Evolutionary conservation across 1,140 invertebrate species (phyloP).

Genomic region (Triops cancriformis): DNA sequence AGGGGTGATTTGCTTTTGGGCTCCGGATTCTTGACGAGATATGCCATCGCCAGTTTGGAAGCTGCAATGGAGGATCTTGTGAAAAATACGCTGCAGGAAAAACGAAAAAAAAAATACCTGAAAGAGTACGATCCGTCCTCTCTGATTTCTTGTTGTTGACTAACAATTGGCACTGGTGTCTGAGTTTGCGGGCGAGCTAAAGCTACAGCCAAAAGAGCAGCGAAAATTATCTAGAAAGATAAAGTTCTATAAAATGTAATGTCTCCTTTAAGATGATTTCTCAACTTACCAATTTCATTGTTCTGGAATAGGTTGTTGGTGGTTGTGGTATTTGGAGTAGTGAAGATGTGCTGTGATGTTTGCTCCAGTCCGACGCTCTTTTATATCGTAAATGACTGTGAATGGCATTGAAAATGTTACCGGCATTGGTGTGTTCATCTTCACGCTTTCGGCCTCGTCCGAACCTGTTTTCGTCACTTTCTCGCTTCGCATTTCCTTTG

Average conservation of each 20-base stretch:
- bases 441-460: neutral
- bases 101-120: constrained; percentile 40
- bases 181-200: constrained; percentile 19
- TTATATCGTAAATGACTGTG: neutral
- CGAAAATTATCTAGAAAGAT: too few relatives aligned
- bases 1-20: constrained; percentile 39
- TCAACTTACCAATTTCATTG: neutral
- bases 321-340: neutral
- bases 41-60: constrained; percentile 26
- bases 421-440: neutral
- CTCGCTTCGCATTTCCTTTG: neutral
- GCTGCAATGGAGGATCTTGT: neutral
- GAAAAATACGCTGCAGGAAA: neutral
- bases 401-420: neutral
- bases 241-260: neutral
- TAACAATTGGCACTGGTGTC: constrained; percentile 52
- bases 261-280: neutral
- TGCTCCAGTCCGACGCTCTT: neutral
- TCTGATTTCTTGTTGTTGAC: constrained; percentile 54
- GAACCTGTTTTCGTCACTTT: neutral
- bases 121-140: constrained; percentile 55
- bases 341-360: neutral
- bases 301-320: neutral
- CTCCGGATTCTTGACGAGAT: constrained; percentile 9
- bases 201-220: neutral